A percentile compares a stretch with the other conserved stretches of the same genome.
These are phyloP conservation scores for Oenanthe oenanthe DNA, from an alignment of 2,113 vertebrate species.

Conservation along the genomic window DNA sequence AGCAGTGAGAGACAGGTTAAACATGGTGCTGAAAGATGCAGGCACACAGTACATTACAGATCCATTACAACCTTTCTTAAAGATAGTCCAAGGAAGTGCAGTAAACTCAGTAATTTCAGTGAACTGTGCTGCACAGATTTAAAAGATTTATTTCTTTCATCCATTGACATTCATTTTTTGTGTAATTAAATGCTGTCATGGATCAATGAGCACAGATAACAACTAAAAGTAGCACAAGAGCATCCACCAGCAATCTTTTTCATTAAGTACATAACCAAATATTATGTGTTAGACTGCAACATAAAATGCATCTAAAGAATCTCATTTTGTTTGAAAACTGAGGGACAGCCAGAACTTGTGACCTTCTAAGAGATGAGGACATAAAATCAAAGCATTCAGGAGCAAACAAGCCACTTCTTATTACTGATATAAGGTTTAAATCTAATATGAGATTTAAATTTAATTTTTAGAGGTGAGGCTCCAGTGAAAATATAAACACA, in stretches of 20 bases:
- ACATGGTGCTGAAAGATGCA: neutral
- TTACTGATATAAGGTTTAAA: neutral
- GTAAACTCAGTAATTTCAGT: neutral
- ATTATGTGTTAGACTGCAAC: slow-evolving; percentile 11
- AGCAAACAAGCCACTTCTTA: neutral
- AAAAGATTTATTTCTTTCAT: slow-evolving; percentile 34
- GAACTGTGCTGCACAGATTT: neutral
- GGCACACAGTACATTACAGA: neutral
- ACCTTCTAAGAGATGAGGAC: neutral
- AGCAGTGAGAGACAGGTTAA: neutral
- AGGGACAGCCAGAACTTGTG: neutral
- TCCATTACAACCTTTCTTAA: neutral
- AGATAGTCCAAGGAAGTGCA: neutral
- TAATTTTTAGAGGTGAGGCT: neutral
- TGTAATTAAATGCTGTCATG: slow-evolving; percentile 39
- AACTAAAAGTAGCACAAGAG: neutral
- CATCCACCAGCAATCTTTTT: slow-evolving; percentile 8
- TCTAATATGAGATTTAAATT: neutral
- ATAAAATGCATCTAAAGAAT: neutral
- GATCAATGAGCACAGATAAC: slow-evolving; percentile 21
- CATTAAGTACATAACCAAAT: slow-evolving; percentile 40
- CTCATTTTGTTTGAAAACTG: neutral
- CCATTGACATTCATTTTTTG: neutral
- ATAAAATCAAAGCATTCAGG: neutral
- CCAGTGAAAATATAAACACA: neutral